phyloP scores from a whole-genome alignment of 2,797 vertebrate species.

The Micropoecilia bifurca region DNA sequence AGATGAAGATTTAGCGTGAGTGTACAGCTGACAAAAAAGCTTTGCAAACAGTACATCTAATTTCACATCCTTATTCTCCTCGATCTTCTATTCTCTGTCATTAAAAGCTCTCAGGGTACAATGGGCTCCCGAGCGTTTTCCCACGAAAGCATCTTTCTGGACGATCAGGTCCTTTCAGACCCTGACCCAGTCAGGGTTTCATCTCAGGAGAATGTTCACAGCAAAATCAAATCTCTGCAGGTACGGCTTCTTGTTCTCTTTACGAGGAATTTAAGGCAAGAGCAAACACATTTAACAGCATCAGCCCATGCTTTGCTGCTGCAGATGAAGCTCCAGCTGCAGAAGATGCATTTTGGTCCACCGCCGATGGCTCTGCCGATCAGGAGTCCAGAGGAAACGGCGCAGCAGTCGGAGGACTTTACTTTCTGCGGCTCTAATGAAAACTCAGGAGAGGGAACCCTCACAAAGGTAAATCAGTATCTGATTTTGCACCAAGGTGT shows the following conservation, averaged over 20 bases:
- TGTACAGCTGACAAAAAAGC: slow-evolving; percentile 7
- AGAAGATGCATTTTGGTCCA: slow-evolving; percentile 89
- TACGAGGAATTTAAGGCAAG: background rate
- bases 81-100: background rate
- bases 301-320: slow-evolving; percentile 2
- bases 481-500: background rate
- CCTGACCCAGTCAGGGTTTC: slow-evolving; percentile 83
- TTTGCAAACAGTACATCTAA: background rate
- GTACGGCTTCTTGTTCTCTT: slow-evolving; percentile 60
- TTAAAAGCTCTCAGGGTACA: slow-evolving; percentile 80
- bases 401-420: slow-evolving; percentile 83
- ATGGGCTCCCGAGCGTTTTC: slow-evolving; percentile 91
- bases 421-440: slow-evolving; percentile 84
- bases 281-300: background rate
- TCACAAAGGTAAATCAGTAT: slow-evolving; percentile 76
- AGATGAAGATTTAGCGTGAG: slow-evolving; percentile 84
- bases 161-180: slow-evolving; percentile 82
- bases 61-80: background rate
- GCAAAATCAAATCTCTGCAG: slow-evolving; percentile 92
- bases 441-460: slow-evolving; percentile 64
- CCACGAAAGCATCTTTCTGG: slow-evolving; percentile 95
- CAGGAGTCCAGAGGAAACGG: slow-evolving; percentile 81
- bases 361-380: slow-evolving; percentile 78
- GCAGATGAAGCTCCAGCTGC: slow-evolving; percentile 89
- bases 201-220: slow-evolving; percentile 92